Percentiles rank a stretch among this genome's conserved stretches.
phyloP scores from a whole-genome alignment of 2,113 vertebrate genomes.

The Chaetodon auriga region DNA sequence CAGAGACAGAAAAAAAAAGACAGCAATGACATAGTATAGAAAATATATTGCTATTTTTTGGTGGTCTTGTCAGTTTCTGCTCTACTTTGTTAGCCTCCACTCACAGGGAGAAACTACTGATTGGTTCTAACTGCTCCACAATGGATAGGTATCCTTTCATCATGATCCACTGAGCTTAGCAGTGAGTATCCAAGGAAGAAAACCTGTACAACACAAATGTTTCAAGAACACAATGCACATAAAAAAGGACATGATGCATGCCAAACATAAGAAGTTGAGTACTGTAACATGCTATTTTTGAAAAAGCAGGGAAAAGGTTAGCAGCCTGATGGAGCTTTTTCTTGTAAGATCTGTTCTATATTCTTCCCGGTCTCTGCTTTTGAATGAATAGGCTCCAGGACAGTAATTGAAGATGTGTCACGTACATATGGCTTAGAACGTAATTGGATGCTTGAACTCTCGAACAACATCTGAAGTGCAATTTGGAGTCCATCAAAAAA shows the following conservation, averaged over 20 bases:
- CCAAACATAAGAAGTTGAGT: neutral
- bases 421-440: slow-evolving; percentile 43
- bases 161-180: slow-evolving; percentile 12
- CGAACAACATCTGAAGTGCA: slow-evolving; percentile 72
- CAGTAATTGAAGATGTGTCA: slow-evolving; percentile 69
- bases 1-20: slow-evolving; percentile 3
- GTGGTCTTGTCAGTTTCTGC: slow-evolving; percentile 43
- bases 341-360: slow-evolving; percentile 2
- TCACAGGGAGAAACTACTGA: slow-evolving; percentile 30
- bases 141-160: slow-evolving; percentile 17
- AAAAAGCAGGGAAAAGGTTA: neutral
- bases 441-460: slow-evolving; percentile 68
- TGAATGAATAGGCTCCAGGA: slow-evolving; percentile 38
- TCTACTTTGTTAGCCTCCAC: slow-evolving; percentile 31
- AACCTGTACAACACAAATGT: neutral
- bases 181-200: neutral
- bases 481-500: slow-evolving; percentile 70
- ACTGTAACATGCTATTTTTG: neutral
- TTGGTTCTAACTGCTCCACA: neutral
- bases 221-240: neutral
- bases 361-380: neutral
- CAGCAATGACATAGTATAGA: slow-evolving; percentile 15
- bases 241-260: neutral
- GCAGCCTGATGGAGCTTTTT: neutral
- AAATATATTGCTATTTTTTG: slow-evolving; percentile 51